Evolutionary conservation across 2,113 vertebrate species (phyloP), one percentile per base, ranked within the genome.

Genomic region (Lathamus discolor): DNA sequence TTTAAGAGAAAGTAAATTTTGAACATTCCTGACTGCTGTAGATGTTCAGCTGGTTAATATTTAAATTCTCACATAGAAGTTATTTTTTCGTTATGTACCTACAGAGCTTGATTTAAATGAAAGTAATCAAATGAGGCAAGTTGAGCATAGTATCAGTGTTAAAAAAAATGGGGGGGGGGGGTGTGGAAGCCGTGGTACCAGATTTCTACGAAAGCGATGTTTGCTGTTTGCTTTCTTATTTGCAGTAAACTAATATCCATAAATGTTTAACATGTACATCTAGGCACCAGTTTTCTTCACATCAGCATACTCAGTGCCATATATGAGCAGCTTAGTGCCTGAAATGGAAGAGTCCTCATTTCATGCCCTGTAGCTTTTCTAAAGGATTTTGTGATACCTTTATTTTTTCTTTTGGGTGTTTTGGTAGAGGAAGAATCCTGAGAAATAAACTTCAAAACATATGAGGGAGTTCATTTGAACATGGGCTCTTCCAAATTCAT

Each of bases 401-500:
- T 61, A 12, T 72, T 55, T 83, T 72, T 92, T 3, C 7, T 86
- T 80, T 1, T 0, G 9, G 1, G 1, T 78, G 3, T 67, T 9
- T 83, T 83, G 37, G 4, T 83, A 64, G 29, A 68, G 33, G 37
- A 64, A 35, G 7, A 18, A 37, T 44, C n/a, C 4, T 80, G 13
- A 68, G 62, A 83, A 86, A 48, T 35, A n/a, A 6, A 48, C 25
- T 90, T 63, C 17, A 33, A 72, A 72, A 43, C 6, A 29, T 31
- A 9, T 19, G 19, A 85, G 29, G 4, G 23, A 55, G 25, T 52
- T 84, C 10, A 75, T 80, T 55, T 76, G 20, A 80, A 52, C 31
- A 24, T 61, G 9, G 33, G 10, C 59, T 57, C 11, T 79, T 88
- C 48, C 25, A 80, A 55, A 79, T 76, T 55, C 19, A 11, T 46